phyloP scores from a whole-genome alignment of 64 coral and sea anemone genomes.

The Actinia tenebrosa region DNA sequence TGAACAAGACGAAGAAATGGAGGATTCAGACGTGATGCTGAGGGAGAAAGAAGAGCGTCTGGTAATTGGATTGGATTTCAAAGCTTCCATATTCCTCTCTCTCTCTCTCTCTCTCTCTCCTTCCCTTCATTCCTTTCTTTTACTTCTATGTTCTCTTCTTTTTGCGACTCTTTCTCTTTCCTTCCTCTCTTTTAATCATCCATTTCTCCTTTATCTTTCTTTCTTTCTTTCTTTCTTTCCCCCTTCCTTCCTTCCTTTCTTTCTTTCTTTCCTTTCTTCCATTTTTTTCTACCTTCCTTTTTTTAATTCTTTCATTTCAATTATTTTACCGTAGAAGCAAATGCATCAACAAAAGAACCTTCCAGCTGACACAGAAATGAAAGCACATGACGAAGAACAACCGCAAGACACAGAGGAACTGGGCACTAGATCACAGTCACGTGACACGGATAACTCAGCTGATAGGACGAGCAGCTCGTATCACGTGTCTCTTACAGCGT shows the following conservation, averaged over 20 bases:
- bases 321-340: neutral
- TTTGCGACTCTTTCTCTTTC: too few species aligned
- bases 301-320: neutral
- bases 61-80: constrained; percentile 18
- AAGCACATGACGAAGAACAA: constrained; percentile 23
- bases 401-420: neutral
- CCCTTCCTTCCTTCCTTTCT: neutral
- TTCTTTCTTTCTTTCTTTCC: neutral
- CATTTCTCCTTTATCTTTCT: neutral
- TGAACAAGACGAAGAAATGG: constrained; percentile 41
- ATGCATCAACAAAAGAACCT: neutral
- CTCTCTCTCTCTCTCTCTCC: neutral
- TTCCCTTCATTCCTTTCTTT: too few species aligned
- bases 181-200: too few species aligned
- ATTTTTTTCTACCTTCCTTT: neutral
- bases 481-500: neutral
- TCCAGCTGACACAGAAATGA: constrained; percentile 17
- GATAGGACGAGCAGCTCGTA: neutral
- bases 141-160: too few species aligned
- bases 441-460: neutral
- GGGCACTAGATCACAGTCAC: constrained; percentile 13
- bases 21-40: constrained; percentile 39
- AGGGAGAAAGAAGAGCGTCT: constrained; percentile 51
- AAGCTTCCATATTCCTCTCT: neutral
- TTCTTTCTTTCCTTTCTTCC: neutral